Percentiles rank a stretch among this genome's conserved stretches.
Evolutionary conservation across 2,113 vertebrate species (phyloP).

Genomic region (Psilopogon haemacephalus): DNA sequence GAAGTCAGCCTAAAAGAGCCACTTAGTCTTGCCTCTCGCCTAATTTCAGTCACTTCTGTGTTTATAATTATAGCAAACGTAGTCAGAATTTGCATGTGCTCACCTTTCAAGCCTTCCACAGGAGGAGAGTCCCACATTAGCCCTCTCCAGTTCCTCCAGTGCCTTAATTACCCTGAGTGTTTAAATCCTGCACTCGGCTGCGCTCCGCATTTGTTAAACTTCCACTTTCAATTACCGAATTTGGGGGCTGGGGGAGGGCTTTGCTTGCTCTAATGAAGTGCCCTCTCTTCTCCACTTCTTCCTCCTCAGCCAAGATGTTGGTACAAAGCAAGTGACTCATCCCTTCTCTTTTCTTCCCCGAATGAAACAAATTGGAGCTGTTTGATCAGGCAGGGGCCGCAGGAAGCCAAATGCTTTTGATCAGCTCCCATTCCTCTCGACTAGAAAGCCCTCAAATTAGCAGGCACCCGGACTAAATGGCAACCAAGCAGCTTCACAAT

Average conservation of each 20-base stretch:
- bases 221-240: not conserved
- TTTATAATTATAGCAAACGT: not conserved
- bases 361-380: not conserved
- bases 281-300: not conserved
- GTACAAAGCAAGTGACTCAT: not conserved
- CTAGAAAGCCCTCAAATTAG: not conserved
- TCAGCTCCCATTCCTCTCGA: not conserved
- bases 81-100: not conserved
- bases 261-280: not conserved
- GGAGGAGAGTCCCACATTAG: not conserved
- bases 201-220: not conserved
- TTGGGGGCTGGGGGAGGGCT: not conserved
- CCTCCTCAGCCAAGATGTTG: not conserved
- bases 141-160: not conserved
- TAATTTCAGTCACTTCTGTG: not conserved
- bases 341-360: not conserved
- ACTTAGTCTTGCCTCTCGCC: not conserved
- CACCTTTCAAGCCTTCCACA: not conserved
- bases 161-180: not conserved
- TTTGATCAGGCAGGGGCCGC: not conserved
- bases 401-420: constrained; percentile 1
- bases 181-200: not conserved
- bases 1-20: not conserved
- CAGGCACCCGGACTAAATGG: not conserved
- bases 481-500: not conserved